These are phyloP conservation scores for Neoscelio sp. DNA, from an alignment of 2,888 invertebrate species.

Conservation along the genomic window DNA sequence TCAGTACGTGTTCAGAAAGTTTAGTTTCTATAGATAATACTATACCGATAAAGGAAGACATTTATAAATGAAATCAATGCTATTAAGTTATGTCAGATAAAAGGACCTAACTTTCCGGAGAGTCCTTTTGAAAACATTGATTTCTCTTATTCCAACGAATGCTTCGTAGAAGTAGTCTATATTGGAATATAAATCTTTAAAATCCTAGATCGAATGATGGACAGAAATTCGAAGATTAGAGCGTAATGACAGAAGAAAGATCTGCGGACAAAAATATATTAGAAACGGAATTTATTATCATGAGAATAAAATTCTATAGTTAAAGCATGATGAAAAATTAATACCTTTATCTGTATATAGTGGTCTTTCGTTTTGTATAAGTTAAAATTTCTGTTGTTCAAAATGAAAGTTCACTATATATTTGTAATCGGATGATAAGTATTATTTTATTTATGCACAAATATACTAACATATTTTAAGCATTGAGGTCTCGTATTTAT, in stretches of 20 bases:
- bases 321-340: no score
- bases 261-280: no score
- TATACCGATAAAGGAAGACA: not conserved
- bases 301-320: no score
- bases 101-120: slow-evolving; percentile 5
- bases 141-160: slow-evolving; percentile 7
- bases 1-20: not conserved
- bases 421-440: no score
- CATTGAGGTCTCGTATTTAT: no score
- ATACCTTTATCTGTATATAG: no score
- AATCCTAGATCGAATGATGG: not conserved
- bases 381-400: no score
- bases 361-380: no score
- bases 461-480: no score
- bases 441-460: no score
- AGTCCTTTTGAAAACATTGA: slow-evolving; percentile 1
- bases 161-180: slow-evolving; percentile 5
- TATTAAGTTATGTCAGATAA: slow-evolving; percentile 29
- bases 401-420: no score
- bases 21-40: slow-evolving; percentile 3
- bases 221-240: not conserved
- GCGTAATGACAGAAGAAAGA: not conserved
- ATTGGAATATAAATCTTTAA: slow-evolving; percentile 14
- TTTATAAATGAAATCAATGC: slow-evolving; percentile 32
- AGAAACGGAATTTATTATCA: no score